Conservation (phyloP, 2,888 invertebrate species). For the Ceriagrion tenellum region DNA sequence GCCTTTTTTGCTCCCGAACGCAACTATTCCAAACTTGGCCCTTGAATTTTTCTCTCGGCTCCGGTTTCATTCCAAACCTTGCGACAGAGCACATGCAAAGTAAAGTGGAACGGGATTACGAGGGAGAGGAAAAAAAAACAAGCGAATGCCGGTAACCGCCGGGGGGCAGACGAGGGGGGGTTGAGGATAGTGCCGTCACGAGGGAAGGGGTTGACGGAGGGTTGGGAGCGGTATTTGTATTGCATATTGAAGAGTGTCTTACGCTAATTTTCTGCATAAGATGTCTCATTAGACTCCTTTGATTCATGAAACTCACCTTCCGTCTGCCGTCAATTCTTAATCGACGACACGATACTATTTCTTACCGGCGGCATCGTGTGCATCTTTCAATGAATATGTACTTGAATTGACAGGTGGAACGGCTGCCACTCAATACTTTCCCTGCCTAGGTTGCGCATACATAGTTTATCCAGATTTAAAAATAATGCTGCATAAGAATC, state of each 20-base stretch:
- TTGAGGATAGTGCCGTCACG: not conserved
- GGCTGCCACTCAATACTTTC: no score
- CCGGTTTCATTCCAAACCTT: not conserved
- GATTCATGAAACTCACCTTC: no score
- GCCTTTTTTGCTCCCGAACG: not conserved
- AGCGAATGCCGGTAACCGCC: not conserved
- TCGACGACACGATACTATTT: no score
- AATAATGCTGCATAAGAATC: no score
- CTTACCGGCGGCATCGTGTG: no score
- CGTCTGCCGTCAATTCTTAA: no score
- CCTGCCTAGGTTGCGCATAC: not conserved
- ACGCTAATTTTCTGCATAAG: no score
- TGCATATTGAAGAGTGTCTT: no score
- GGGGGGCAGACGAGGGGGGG: no score
- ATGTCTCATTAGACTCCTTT: no score
- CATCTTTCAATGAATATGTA: no score
- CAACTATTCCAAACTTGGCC: conserved; percentile 9
- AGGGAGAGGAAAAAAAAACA: not conserved
- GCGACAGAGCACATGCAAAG: conserved; percentile 4
- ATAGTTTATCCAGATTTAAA: not conserved
- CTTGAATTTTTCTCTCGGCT: not conserved
- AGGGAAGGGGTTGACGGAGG: not conserved
- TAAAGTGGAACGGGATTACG: not conserved
- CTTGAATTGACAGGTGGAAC: no score
- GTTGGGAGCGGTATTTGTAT: not conserved